Percentiles rank a stretch among this genome's conserved stretches.
Conservation (phyloP, 2,888 invertebrate genomes). For the Mesorhabditis sp. region DNA sequence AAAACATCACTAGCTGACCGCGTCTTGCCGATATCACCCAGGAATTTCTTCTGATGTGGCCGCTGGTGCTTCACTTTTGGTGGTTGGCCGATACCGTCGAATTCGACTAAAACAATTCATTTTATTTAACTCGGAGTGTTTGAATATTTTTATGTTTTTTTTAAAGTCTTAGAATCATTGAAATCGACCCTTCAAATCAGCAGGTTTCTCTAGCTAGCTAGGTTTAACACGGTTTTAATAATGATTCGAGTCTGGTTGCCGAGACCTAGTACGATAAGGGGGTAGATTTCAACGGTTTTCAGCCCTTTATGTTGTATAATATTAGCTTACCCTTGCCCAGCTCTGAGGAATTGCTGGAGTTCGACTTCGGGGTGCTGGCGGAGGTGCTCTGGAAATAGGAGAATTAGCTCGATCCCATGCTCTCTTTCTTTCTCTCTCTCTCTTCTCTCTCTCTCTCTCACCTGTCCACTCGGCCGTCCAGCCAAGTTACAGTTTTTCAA, state of each 20-base stretch:
- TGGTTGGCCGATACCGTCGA: background rate
- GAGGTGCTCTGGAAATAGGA: background rate
- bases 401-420: no score
- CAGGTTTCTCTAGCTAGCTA: no score
- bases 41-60: background rate
- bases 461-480: background rate
- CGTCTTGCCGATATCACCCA: background rate
- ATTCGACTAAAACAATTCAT: background rate
- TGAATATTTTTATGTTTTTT: no score
- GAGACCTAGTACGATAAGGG: no score
- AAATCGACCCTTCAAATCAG: no score
- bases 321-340: no score
- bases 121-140: no score
- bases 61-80: background rate
- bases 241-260: no score
- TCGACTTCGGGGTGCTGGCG: background rate
- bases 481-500: constrained; percentile 15
- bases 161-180: no score
- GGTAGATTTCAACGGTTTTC: no score
- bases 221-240: no score
- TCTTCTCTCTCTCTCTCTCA: background rate
- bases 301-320: no score
- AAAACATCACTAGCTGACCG: constrained; percentile 6
- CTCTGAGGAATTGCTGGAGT: background rate
- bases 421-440: background rate